A percentile compares a stretch with the other conserved stretches of the same genome.
Evolutionary conservation across 2,888 invertebrate species (phyloP).

Genomic region (Branchellion lobata): DNA sequence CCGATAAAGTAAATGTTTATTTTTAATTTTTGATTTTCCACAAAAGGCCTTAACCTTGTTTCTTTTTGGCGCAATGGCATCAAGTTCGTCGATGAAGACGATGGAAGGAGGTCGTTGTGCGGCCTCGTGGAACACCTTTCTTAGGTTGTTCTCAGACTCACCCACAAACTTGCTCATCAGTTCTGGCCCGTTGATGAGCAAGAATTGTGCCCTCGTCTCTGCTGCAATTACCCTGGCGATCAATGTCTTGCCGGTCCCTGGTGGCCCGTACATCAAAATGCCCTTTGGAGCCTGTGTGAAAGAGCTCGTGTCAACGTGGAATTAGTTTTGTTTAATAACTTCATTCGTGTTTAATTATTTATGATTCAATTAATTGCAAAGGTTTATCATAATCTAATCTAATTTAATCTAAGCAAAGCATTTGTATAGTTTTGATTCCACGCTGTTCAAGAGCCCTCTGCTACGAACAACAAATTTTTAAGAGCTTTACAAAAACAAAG

Average conservation of each 20-base stretch:
- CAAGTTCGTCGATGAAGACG: slow-evolving; percentile 37
- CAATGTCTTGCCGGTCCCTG: slow-evolving; percentile 39
- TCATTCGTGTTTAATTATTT: too few species aligned
- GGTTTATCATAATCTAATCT: too few species aligned
- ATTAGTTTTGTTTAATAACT: too few species aligned
- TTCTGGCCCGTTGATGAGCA: slow-evolving; percentile 34
- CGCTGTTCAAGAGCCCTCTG: too few species aligned
- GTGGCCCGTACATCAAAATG: slow-evolving; percentile 34
- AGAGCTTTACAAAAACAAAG: too few species aligned
- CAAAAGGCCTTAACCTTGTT: background rate
- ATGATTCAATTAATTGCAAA: too few species aligned
- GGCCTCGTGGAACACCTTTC: slow-evolving; percentile 33
- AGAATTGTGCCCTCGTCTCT: slow-evolving; percentile 30
- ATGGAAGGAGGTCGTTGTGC: slow-evolving; percentile 27
- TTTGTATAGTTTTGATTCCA: too few species aligned
- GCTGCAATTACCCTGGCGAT: slow-evolving; percentile 35
- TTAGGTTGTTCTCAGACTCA: slow-evolving; percentile 34
- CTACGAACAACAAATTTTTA: too few species aligned
- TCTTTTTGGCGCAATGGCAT: slow-evolving; percentile 21
- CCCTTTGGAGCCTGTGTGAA: slow-evolving; percentile 36
- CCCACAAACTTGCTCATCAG: slow-evolving; percentile 41
- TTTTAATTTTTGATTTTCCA: too few species aligned
- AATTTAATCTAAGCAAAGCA: too few species aligned
- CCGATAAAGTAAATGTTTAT: too few species aligned
- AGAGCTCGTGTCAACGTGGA: too few species aligned